Evolutionary conservation across 2,113 vertebrate species (phyloP), one percentile per base, ranked within the genome.

Genomic region (Neogobius melanostomus): DNA sequence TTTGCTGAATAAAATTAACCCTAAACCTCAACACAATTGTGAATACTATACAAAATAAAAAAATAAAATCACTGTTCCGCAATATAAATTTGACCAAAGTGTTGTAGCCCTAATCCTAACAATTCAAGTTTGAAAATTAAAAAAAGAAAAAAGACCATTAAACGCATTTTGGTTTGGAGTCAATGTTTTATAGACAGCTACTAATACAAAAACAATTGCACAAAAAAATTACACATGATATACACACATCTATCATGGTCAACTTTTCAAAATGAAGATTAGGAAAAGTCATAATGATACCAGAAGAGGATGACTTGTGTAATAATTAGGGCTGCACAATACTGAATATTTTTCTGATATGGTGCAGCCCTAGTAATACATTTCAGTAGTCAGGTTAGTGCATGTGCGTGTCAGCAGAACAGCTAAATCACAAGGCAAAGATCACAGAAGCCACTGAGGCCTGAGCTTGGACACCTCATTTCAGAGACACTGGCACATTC

Each of bases 161-260:
- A 45, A 53, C 4, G 72, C 11, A 46, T 17, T 50, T 6, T 53
- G 0, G 16, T 64, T 4, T 81, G 69, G 62, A 84, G 72, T 84
- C 72, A 76, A 75, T 85, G 75, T 60, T 85, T 89, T 89, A 87
- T 85, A 70, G 67, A 65, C 71, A 52, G 73, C 62, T 80, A 68
- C 50, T 77, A 65, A 83, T 79, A 85, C 79, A 91, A 89, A 83
- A 87, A 54, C 66, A 79, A 76, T 61, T 28, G 62, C 74, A 85
- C 71, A 83, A 83, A 80, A 83, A 83, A 80, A 47, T 71, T 69
- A 72, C 66, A 82, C 79, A 83, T 66, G 75, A 86, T 75, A 72
- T 60, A 49, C 73, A 80, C 69, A 72, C 86, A 77, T 73, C 82
- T 77, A 77, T 72, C 47, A 75, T n/a, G 9, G 15, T 76, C 69